Percentiles rank a stretch among this genome's conserved stretches.
phyloP scores from a whole-genome alignment of 2,797 vertebrate genomes.

The Notoglanidium macrostoma region DNA sequence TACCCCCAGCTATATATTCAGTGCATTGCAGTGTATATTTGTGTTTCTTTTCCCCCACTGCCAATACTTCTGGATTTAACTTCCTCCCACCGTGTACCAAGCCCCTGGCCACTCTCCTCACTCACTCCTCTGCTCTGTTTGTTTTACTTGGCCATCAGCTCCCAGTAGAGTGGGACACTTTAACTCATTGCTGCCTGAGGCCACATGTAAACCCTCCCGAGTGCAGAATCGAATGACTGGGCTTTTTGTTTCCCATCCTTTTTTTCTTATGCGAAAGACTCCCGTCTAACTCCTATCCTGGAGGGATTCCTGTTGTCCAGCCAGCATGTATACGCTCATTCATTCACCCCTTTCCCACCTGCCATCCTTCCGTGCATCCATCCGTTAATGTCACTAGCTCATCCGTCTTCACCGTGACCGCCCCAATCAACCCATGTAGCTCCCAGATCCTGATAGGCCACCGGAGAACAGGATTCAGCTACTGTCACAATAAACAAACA shows the following conservation, averaged over 20 bases:
- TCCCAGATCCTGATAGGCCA: constrained; percentile 69
- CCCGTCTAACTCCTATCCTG: constrained; percentile 66
- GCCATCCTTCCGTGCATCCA: constrained; percentile 69
- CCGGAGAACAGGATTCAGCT: constrained; percentile 59
- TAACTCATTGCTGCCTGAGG: constrained; percentile 73
- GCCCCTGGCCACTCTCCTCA: constrained; percentile 63
- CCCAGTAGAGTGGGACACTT: constrained; percentile 73
- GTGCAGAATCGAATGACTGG: constrained; percentile 64
- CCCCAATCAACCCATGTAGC: constrained; percentile 66
- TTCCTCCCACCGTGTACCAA: constrained; percentile 62
- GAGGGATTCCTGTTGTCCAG: constrained; percentile 68
- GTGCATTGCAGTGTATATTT: constrained; percentile 55
- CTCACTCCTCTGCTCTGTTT: constrained; percentile 71
- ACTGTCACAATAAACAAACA: constrained; percentile 80
- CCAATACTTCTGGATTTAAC: constrained; percentile 65
- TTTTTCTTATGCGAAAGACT: constrained; percentile 56
- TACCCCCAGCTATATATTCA: constrained; percentile 40
- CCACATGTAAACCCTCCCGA: constrained; percentile 75
- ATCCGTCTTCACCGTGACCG: constrained; percentile 75
- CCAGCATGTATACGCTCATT: constrained; percentile 68
- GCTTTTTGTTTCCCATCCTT: constrained; percentile 57
- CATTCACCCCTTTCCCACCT: constrained; percentile 54
- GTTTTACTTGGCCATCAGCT: constrained; percentile 79
- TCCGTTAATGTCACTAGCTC: constrained; percentile 75
- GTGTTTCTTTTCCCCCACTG: constrained; percentile 59